Evolutionary conservation across 2,797 vertebrate species (phyloP).

Genomic region (Phoxinus dragarum): DNA sequence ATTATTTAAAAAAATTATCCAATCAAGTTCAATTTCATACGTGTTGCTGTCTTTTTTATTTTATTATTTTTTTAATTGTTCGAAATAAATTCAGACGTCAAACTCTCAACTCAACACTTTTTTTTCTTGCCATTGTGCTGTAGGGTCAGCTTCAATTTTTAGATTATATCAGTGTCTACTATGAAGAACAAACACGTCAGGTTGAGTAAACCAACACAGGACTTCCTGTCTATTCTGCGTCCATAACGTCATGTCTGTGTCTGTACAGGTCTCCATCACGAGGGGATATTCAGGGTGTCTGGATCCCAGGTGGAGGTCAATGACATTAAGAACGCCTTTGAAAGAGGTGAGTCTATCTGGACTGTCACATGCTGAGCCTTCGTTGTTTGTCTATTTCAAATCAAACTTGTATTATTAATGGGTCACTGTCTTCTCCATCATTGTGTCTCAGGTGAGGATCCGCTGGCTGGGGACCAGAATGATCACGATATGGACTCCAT

Average conservation of each 20-base stretch:
- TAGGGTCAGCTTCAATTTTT: neutral
- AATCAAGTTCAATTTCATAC: neutral
- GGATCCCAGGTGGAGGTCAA: slow-evolving; percentile 99
- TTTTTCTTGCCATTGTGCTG: neutral
- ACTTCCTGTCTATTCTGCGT: slow-evolving; percentile 11
- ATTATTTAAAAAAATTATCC: neutral
- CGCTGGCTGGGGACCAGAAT: slow-evolving; percentile 95
- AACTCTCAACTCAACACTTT: neutral
- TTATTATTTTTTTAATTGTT: no score
- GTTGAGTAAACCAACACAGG: no score
- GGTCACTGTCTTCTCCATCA: slow-evolving; percentile 29
- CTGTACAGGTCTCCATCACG: slow-evolving; percentile 89
- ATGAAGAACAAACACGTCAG: neutral
- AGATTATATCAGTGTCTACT: neutral
- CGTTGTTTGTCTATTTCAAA: neutral
- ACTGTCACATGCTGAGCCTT: slow-evolving; percentile 10
- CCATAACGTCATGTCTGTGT: slow-evolving; percentile 10
- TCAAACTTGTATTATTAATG: slow-evolving; percentile 25
- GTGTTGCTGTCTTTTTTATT: no score
- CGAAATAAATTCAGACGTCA: neutral
- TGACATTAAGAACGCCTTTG: slow-evolving; percentile 98
- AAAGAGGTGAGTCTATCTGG: slow-evolving; percentile 83
- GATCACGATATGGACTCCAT: slow-evolving; percentile 99
- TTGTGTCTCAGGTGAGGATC: slow-evolving; percentile 87
- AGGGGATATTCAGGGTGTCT: slow-evolving; percentile 97